phyloP scores from a whole-genome alignment of 2,797 vertebrate species.

The Staurois parvus region DNA sequence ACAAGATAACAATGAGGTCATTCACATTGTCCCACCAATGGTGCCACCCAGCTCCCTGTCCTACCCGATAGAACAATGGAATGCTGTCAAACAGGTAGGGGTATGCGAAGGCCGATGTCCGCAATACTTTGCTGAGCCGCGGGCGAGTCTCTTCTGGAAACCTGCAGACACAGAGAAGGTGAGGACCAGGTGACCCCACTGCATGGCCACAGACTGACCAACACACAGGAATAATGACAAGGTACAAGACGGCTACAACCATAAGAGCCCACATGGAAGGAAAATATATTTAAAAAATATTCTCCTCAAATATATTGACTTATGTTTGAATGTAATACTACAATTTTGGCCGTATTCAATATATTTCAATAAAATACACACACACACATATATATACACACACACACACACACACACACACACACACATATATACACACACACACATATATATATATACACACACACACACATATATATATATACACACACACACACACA shows the following conservation, averaged over 20 bases:
- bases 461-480: no score
- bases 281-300: no score
- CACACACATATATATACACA: no score
- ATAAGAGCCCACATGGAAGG: neutral
- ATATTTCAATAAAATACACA: no score
- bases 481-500: no score
- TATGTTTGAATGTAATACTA: no score
- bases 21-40: neutral
- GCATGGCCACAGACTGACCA: neutral
- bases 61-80: slow-evolving; percentile 94
- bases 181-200: neutral
- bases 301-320: no score
- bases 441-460: no score
- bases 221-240: neutral
- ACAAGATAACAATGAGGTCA: neutral
- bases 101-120: slow-evolving; percentile 85
- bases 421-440: no score
- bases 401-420: no score
- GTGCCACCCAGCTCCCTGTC: neutral
- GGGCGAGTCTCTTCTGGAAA: slow-evolving; percentile 80
- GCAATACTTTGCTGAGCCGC: slow-evolving; percentile 80
- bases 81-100: slow-evolving; percentile 92
- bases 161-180: slow-evolving; percentile 70
- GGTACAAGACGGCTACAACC: neutral
- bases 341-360: no score